Base-by-base conservation (phyloP, 1,140 invertebrate genomes). In the Chrysoperla carnea region DNA sequence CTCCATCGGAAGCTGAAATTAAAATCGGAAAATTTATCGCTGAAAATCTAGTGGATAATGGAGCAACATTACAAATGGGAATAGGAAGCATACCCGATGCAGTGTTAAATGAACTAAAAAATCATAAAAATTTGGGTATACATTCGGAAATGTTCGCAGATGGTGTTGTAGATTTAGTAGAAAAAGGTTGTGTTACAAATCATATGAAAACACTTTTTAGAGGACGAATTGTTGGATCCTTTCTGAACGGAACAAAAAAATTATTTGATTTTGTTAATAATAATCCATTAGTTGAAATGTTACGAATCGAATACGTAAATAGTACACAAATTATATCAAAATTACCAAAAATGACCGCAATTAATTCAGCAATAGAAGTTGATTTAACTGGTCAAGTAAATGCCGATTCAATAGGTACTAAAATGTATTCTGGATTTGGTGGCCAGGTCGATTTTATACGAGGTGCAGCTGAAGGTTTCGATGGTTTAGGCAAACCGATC, bases 401-500 rank as follows among this genome's bases (percentile, higher is more conserved):
- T 43, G 79, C 90, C 0, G 92, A 96, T 56, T 93, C 90, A 39
- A 93, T 97, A 55, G 87, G 86, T 41, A 81, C 84, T 3, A 72
- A 79, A 39, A 89, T 95, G 75, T 95, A 83, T 57, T 95, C 90
- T 6, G 91, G 90, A 8, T 84, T 84, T 49, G 90, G 90, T 29
- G 91, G 90, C 1, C 90, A 95, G 58, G 78, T 95, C n/a, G 92
- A 97, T 64, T 97, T 96, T 55, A 85, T 96, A 44, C 72, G 83
- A 39, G 92, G 90, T n/a, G 83, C 91, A 6, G 88, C 86, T 0
- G 79, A 92, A 61, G 73, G 79, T 12, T 64, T 78, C 2, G 91
- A 96, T 62, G 84, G 88, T 0, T 64, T 71, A 46, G 92, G 92
- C 15, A 93, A 92, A 56, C 86, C 92, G 6, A 94, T 97, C 49